Base-by-base conservation (phyloP, 2,797 vertebrate genomes). In the Amazona ochrocephala region DNA sequence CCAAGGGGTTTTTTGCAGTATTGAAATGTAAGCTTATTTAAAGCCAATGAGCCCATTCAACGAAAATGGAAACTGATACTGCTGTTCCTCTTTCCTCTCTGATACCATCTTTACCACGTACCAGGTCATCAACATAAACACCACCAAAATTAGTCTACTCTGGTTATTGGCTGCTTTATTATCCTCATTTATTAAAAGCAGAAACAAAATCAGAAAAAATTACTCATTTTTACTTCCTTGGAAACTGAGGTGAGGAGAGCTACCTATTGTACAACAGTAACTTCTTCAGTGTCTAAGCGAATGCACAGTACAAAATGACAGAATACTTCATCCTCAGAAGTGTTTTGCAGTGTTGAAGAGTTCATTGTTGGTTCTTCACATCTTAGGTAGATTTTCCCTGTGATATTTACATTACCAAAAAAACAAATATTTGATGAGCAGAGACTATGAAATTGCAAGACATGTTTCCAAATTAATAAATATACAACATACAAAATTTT, bases 1-100 rank as follows among this genome's bases (percentile, higher is more conserved):
- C 13, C 13, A 54, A 6, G 9, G 3, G 2, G 2, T 22, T 78
- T 85, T 62, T 51, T 73, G 11, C 61, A 30, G 5, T 62, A 65
- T n/a, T 80, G 54, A 92, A 94, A 88, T 5, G 22, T 62, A 74
- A 86, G 24, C n/a, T 84, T 29, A 85, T 91, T 93, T 93, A 61
- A 71, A 94, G 30, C 30, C 30, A 89, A 73, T 23, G 23, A 86
- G 8, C 27, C 27, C 39, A 42, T 84, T 90, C 30, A 89, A 51
- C n/a, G 77, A 24, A 27, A 84, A 79, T 23, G 13, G 32, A 86
- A 94, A 91, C 29, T 60, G 39, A 47, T 74, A 50, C n/a, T 74
- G n/a, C 26, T 77, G 58, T 32, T 82, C 11, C 24, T 62, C 83
- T 81, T 23, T 70, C 29, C 20, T 61, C 29, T 60, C 70, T 41